Conservation (phyloP, 1,140 invertebrate genomes). For the Rhagoletis zephyria region DNA sequence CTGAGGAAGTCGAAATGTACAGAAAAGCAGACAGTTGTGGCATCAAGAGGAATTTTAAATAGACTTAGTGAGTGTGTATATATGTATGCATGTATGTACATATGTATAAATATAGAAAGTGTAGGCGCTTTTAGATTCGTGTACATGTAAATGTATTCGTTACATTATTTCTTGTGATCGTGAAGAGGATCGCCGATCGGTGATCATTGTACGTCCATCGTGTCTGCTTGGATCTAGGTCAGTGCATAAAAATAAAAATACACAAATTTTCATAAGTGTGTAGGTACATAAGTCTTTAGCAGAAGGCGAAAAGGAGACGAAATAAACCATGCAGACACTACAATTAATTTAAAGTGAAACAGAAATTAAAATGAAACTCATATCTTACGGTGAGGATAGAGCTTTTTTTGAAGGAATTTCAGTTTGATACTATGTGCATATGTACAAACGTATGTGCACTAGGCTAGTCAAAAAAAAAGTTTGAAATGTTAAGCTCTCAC, state of each 20-base stretch:
- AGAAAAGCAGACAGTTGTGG: slow-evolving; percentile 34
- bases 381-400: neutral
- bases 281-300: neutral
- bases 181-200: slow-evolving; percentile 8
- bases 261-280: neutral
- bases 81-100: too few relatives aligned
- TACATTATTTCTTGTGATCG: neutral
- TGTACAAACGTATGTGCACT: too few relatives aligned
- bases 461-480: too few relatives aligned
- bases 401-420: neutral
- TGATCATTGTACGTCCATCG: slow-evolving; percentile 1
- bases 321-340: neutral
- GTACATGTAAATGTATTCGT: neutral
- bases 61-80: slow-evolving; percentile 3
- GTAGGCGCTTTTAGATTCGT: too few relatives aligned
- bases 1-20: slow-evolving; percentile 15
- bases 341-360: neutral
- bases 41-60: slow-evolving; percentile 36
- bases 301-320: neutral
- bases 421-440: too few relatives aligned
- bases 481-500: too few relatives aligned
- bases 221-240: slow-evolving; percentile 27
- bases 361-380: neutral
- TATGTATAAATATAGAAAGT: slow-evolving; percentile 43
- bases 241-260: slow-evolving; percentile 34